Conservation (phyloP, 2,113 vertebrate genomes). For the Chlamydotis undulata region DNA sequence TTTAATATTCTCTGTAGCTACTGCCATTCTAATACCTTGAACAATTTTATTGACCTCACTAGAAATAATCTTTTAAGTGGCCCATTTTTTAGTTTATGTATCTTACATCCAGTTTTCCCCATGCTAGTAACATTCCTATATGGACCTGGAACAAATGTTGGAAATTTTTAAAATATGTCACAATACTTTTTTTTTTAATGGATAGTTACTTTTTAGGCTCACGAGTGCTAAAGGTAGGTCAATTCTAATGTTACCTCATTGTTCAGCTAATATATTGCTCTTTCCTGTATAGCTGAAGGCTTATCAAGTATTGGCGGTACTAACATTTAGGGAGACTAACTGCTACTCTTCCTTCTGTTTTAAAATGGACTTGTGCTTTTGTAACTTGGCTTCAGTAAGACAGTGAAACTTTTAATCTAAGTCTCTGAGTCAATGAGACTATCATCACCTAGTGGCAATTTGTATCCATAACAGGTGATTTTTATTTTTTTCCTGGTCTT, state of each 20-base stretch:
- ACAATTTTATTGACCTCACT: not conserved
- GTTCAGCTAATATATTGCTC: not conserved
- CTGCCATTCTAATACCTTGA: not conserved
- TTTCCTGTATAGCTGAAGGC: not conserved
- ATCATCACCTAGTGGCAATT: conserved; percentile 22
- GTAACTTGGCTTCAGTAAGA: not conserved
- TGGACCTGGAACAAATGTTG: not conserved
- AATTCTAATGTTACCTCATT: not conserved
- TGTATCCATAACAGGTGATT: not conserved
- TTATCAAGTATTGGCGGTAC: not conserved
- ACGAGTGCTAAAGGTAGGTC: not conserved
- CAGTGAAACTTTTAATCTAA: not conserved
- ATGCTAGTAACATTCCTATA: not conserved
- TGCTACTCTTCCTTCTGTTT: not conserved
- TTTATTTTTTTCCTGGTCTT: not conserved
- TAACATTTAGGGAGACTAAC: not conserved
- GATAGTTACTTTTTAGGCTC: not conserved
- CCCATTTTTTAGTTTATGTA: not conserved
- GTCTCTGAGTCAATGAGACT: not conserved
- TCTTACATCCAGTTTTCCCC: not conserved
- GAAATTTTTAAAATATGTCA: not conserved
- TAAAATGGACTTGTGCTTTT: not conserved
- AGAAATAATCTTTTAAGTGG: not conserved
- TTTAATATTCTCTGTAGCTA: not conserved
- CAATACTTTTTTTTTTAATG: too few species aligned